Conservation (phyloP, 2,888 invertebrate genomes). For the Phragmatobia fuliginosa region DNA sequence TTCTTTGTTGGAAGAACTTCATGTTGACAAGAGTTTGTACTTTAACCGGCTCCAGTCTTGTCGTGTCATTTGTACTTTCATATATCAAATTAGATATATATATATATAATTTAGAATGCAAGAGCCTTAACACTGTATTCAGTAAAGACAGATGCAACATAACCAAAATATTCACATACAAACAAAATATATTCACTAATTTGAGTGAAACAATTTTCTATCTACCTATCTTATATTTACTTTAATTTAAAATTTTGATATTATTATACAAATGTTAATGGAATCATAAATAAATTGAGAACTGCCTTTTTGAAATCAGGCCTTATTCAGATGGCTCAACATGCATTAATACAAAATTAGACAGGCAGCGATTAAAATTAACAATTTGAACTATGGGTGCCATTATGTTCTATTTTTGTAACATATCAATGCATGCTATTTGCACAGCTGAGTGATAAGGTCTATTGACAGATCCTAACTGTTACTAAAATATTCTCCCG, state of each 20-base stretch:
- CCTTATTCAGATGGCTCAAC: slow-evolving; percentile 5
- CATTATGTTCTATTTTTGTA: neutral
- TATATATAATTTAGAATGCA: neutral
- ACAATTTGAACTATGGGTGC: neutral
- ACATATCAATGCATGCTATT: neutral
- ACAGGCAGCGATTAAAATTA: neutral
- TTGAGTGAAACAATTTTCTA: neutral
- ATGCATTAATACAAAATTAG: neutral
- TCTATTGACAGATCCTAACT: neutral
- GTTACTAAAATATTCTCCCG: neutral
- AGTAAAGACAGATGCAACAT: neutral
- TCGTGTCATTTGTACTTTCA: neutral
- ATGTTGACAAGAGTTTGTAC: neutral
- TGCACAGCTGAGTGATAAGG: neutral
- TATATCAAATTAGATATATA: no score
- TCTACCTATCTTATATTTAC: neutral
- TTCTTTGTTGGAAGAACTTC: neutral
- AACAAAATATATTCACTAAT: neutral
- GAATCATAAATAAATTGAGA: slow-evolving; percentile 10
- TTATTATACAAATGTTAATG: slow-evolving; percentile 11
- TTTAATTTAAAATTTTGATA: neutral
- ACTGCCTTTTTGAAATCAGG: slow-evolving; percentile 16
- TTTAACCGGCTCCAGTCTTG: neutral
- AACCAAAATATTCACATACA: neutral
- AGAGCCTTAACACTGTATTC: neutral